Evolutionary conservation across 2,797 vertebrate genomes (phyloP), one percentile per base, ranked within the genome.

Genomic region (Coranthus polyacanthus): DNA sequence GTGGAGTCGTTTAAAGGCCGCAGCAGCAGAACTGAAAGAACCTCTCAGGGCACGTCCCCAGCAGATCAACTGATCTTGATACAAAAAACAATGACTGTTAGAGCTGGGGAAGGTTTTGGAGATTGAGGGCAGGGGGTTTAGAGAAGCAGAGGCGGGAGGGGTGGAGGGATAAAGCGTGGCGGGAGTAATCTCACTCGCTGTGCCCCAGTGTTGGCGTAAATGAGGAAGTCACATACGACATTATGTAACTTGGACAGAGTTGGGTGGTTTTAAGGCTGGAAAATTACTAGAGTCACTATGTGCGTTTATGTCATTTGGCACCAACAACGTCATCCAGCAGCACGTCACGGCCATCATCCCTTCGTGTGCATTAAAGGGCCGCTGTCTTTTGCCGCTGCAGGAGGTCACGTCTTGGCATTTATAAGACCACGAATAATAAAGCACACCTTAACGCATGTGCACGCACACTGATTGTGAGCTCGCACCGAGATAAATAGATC

Each of bases 151-250:
- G 36, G 59, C 66, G 50, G 64, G 50, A 43, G 59, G 71, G 44
- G 20, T n/a, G 5, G n/a, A 34, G 68, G 68, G 77, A 84, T 85
- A 84, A 86, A 88, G 51, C 64, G 3, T 59, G 70, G 70, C 56
- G 8, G 72, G 60, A 65, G 67, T 89, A 87, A 90, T 90, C 86
- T 86, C 67, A 63, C 82, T 83, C 13, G 51, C 68, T 79, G 64
- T 74, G 83, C 66, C 67, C 68, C 68, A 64, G 71, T 75, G 73
- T 74, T 79, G 81, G 59, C 70, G 16, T 74, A 58, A 82, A 86
- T 56, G 79, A 83, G 82, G 68, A 86, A 87, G 82, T 81, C 78
- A 69, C 83, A 81, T 75, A 86, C 32, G 11, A 69, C 68, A 69
- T 92, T 91, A 86, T 63, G 67, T 82, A 90, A 92, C 77, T 4